Base-by-base conservation (phyloP, 2,113 vertebrate genomes). In the Pterophyllum scalare region DNA sequence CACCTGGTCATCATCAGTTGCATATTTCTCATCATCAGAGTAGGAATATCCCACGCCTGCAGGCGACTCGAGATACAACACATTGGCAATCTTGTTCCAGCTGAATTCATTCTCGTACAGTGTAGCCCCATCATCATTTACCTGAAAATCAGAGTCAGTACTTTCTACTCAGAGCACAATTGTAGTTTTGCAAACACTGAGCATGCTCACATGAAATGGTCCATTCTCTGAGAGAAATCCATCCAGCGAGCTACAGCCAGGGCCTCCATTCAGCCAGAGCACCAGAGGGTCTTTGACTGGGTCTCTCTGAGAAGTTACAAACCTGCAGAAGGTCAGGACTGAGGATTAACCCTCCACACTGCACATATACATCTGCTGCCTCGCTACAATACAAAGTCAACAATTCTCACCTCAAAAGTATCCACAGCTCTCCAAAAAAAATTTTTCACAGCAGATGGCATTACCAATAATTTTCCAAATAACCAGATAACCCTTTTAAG, bases 31-130 rank as follows among this genome's bases (percentile, higher is more conserved):
- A 81, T 94, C 91, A 70, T 95, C 94, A 5, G 96, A 95, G 80
- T 95, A 96, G 35, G 96, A 96, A 75, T 91, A 96, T 19, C 96
- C 96, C n/a, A 96, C 96, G n/a, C 96, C 96, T 60, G 91, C 96
- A 26, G 96, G 96, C 28, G 96, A 95, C 59, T 96, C 96, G 6
- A 96, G 43, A 75, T 96, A 96, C 54, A 96, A 40, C 59, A 96
- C 9, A 54, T 96, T 96, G 88, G 95, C 94, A 6, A 95, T 91
- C 84, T 90, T 92, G 86, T 96, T 96, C 96, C 96, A 96, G 90
- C 96, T 96, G 84, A 92, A 95, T 22, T 74, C 9, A 58, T 96
- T 96, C 84, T 95, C 87, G 13, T 96, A 96, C 78, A 96, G 88
- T 0, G 93, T 96, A 52, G 75, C 60, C 2, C 96, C 96, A 20